Percentiles rank a stretch among this genome's conserved stretches.
These are phyloP conservation scores for Sula dactylatra DNA, from an alignment of 2,113 vertebrate species.

Conservation along the genomic window DNA sequence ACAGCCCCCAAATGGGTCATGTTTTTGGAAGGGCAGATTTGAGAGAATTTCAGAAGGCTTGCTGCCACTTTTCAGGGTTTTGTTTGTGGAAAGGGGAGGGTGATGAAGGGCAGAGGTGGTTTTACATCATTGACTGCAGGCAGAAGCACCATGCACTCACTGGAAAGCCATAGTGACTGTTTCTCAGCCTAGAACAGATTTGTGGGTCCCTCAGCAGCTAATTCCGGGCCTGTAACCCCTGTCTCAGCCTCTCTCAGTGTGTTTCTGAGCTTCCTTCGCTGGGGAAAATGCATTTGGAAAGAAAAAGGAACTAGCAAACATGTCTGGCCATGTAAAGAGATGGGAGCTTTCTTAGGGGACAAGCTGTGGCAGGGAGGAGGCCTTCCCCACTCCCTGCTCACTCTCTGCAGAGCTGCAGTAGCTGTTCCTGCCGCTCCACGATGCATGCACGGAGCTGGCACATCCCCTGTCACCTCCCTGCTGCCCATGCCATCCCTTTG, in stretches of 20 bases:
- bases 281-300: background rate
- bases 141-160: background rate
- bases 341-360: background rate
- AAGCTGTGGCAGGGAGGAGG: background rate
- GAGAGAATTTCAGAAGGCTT: background rate
- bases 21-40: background rate
- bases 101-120: background rate
- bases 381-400: background rate
- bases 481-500: background rate
- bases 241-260: background rate
- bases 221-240: background rate
- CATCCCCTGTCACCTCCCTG: background rate
- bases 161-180: background rate
- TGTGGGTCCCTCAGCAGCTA: background rate
- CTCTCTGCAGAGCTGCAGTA: rapidly evolving
- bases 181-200: background rate
- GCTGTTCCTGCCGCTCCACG: background rate
- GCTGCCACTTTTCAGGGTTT: background rate
- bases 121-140: background rate
- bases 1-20: rapidly evolving
- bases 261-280: background rate
- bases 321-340: background rate
- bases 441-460: background rate
- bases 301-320: background rate
- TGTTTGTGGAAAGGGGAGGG: background rate